Percentiles rank a stretch among this genome's conserved stretches.
phyloP scores from a whole-genome alignment of 2,797 vertebrate species.

The Taenioides sp. region DNA sequence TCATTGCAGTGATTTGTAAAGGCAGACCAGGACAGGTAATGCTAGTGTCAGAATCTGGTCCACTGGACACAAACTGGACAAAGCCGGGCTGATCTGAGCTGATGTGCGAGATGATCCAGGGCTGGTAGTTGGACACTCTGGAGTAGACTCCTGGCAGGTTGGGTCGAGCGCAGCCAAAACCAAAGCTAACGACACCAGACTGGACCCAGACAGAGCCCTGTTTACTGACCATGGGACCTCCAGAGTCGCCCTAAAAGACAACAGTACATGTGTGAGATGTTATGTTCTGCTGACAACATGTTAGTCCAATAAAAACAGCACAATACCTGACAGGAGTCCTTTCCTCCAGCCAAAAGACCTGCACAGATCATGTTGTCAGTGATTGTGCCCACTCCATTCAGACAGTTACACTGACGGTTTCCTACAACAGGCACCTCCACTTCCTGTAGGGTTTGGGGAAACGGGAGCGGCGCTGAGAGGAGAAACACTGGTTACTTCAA shows the following conservation, averaged over 20 bases:
- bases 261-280: background rate
- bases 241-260: conserved; percentile 54
- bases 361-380: conserved; percentile 72
- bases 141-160: conserved; percentile 63
- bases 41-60: conserved; percentile 48
- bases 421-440: conserved; percentile 61
- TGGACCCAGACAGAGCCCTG: conserved; percentile 61
- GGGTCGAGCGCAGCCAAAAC: conserved; percentile 56
- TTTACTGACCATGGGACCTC: conserved; percentile 63
- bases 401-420: conserved; percentile 53
- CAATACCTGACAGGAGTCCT: conserved; percentile 64
- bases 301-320: background rate
- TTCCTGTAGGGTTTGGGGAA: conserved; percentile 64
- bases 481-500: background rate
- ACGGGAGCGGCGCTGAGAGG: conserved; percentile 38
- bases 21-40: conserved; percentile 33
- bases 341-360: conserved; percentile 56
- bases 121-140: conserved; percentile 67
- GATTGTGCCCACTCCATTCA: conserved; percentile 28
- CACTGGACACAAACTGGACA: conserved; percentile 49
- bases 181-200: conserved; percentile 67
- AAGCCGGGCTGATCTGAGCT: conserved; percentile 57
- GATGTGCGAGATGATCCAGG: conserved; percentile 59
- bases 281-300: background rate
- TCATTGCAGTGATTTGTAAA: background rate